Evolutionary conservation across 2,797 vertebrate species (phyloP).

Genomic region (Sphaeramia orbicularis): DNA sequence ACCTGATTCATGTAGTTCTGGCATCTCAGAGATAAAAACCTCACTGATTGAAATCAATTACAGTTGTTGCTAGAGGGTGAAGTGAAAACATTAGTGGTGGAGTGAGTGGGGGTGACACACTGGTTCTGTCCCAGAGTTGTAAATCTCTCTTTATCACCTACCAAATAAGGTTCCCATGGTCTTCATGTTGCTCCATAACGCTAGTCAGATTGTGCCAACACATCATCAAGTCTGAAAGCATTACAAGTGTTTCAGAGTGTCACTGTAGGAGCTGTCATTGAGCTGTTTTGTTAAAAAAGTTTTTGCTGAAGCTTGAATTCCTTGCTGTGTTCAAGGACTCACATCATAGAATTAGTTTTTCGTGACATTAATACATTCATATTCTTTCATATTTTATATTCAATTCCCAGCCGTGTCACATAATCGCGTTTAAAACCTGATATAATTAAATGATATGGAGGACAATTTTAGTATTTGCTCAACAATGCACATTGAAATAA

Average conservation of each 20-base stretch:
- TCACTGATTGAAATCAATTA: slow-evolving; percentile 36
- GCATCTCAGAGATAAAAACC: slow-evolving; percentile 25
- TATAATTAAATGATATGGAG: too few species aligned
- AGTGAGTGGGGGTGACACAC: slow-evolving; percentile 50
- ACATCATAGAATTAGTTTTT: too few species aligned
- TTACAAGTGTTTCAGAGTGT: slow-evolving; percentile 6
- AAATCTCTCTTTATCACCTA: slow-evolving; percentile 75
- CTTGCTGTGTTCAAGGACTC: too few species aligned
- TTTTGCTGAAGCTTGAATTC: too few species aligned
- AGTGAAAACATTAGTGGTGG: slow-evolving; percentile 41
- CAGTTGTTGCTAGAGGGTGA: slow-evolving; percentile 18
- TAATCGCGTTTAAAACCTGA: too few species aligned
- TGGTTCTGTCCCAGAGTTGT: slow-evolving; percentile 49
- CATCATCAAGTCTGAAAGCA: slow-evolving; percentile 43
- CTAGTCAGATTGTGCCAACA: slow-evolving; percentile 50
- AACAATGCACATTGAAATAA: too few species aligned
- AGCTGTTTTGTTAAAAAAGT: neutral
- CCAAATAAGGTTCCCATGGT: slow-evolving; percentile 51
- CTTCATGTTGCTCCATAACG: slow-evolving; percentile 58
- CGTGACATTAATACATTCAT: too few species aligned
- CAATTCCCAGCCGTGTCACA: too few species aligned
- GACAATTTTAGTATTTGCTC: too few species aligned
- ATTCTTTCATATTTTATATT: too few species aligned
- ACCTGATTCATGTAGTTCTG: slow-evolving; percentile 11
- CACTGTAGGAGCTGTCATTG: neutral